phyloP scores from a whole-genome alignment of 2,888 invertebrate genomes.

The Drosophila ezoana region DNA sequence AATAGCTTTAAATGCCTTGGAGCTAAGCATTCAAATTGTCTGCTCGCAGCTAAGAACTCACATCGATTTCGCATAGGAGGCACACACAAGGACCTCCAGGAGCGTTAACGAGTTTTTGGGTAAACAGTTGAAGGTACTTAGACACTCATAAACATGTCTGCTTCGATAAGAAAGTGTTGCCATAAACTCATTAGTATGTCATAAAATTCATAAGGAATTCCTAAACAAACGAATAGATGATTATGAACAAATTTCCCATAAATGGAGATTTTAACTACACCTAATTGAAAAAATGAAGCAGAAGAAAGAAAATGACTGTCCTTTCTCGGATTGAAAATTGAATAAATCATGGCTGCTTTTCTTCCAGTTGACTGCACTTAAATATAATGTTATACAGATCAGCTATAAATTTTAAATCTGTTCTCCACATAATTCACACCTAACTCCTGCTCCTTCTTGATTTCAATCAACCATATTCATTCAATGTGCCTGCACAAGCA shows the following conservation, averaged over 20 bases:
- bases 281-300: too few species aligned
- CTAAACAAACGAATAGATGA: neutral
- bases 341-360: too few species aligned
- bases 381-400: too few species aligned
- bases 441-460: neutral
- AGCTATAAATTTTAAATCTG: too few species aligned
- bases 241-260: too few species aligned
- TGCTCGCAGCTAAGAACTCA: neutral
- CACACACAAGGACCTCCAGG: too few species aligned
- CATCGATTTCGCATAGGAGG: neutral
- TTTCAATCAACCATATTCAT: neutral
- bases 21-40: too few species aligned
- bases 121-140: neutral
- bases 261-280: neutral
- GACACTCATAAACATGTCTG: neutral
- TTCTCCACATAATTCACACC: neutral
- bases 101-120: neutral
- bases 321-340: too few species aligned
- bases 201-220: neutral
- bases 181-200: neutral
- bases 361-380: too few species aligned
- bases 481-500: conserved; percentile 1
- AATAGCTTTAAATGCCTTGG: too few species aligned
- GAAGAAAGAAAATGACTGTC: too few species aligned
- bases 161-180: neutral